Base-by-base conservation (phyloP, 2,888 invertebrate genomes). In the Petrolisthes cinctipes region DNA sequence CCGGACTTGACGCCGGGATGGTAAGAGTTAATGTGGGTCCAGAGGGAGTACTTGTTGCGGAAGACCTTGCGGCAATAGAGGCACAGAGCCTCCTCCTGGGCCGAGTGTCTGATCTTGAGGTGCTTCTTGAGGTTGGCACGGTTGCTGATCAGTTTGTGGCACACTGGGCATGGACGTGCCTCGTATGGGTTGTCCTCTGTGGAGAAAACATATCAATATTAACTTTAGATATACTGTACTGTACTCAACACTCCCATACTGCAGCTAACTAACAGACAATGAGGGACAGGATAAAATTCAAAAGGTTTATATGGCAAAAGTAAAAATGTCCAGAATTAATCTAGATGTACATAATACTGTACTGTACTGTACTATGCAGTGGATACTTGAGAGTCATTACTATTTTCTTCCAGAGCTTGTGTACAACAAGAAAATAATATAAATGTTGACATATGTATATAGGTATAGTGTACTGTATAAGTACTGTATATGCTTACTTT, bases 61-160 rank as follows among this genome's bases (percentile, higher is more conserved):
- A 92, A 92, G 51, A 92, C 91, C 88, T 92, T 92, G 88, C 92
- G 92, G 84, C 90, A 90, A 83, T 90, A 89, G 85, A 85, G 90
- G 78, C 90, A 90, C n/a, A 85, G 89, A 83, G 90, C 90, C 86
- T 90, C 90, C 88, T 91, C 91, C 85, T 91, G 90, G 78, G 89
- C 88, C 53, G 91, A 90, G 91, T 92, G 92, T 61, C 92, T 91
- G 85, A 92, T 92, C 84, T 92, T 91, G 91, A 92, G 92, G 91
- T 92, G 92, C 91, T 92, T 92, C 90, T 92, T 91, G 80, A 92
- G 91, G 89, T 92, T 92, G 75, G 92, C 92, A 90, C 92, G 92
- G 91, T 92, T 92, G 83, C 92, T 92, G 91, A 92, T 92, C 81
- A 92, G 91, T 91, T 92, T 92, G 89, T 92, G 92, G 89, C 92